Conservation (phyloP, 2,797 vertebrate species). For the Denticeps clupeoides region DNA sequence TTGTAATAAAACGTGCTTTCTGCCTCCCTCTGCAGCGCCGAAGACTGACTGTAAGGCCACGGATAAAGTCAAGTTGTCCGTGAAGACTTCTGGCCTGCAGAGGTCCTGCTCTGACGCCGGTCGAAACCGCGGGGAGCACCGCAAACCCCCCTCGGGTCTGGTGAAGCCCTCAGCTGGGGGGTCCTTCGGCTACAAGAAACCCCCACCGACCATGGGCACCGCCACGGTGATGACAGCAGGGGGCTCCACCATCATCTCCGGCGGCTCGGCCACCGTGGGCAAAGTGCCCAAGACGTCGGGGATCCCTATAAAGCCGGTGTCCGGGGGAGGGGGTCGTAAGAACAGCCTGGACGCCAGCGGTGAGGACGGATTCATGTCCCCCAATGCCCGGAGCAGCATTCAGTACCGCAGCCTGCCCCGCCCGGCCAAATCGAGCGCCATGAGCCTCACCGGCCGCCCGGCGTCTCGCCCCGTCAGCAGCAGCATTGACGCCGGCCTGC, state of each 20-base stretch:
- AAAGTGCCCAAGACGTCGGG: slow-evolving; percentile 86
- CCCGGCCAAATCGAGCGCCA: slow-evolving; percentile 87
- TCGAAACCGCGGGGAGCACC: slow-evolving; percentile 75
- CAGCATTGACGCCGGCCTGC: slow-evolving; percentile 73
- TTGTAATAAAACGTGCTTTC: too few species aligned
- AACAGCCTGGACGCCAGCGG: slow-evolving; percentile 84
- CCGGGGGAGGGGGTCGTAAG: slow-evolving; percentile 59
- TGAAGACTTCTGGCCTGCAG: slow-evolving; percentile 77
- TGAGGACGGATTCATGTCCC: slow-evolving; percentile 76
- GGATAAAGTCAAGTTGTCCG: slow-evolving; percentile 79
- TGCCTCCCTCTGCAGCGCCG: slow-evolving; percentile 35
- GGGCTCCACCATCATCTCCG: slow-evolving; percentile 64
- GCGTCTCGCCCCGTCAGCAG: slow-evolving; percentile 69
- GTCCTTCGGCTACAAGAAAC: slow-evolving; percentile 88
- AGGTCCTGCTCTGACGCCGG: slow-evolving; percentile 89
- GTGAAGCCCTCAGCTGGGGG: slow-evolving; percentile 71
- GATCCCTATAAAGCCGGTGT: slow-evolving; percentile 84
- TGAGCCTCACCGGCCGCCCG: slow-evolving; percentile 78
- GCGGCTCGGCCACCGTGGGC: slow-evolving; percentile 77
- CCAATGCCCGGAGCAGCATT: slow-evolving; percentile 78
- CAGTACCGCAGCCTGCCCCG: slow-evolving; percentile 96
- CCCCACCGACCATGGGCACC: slow-evolving; percentile 66
- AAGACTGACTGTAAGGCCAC: slow-evolving; percentile 75
- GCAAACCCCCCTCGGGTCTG: slow-evolving; percentile 88
- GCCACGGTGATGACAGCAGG: slow-evolving; percentile 82